A percentile compares a stretch with the other conserved stretches of the same genome.
Conservation (phyloP, 2,797 vertebrate genomes). For the Chiropotes sagulatus region DNA sequence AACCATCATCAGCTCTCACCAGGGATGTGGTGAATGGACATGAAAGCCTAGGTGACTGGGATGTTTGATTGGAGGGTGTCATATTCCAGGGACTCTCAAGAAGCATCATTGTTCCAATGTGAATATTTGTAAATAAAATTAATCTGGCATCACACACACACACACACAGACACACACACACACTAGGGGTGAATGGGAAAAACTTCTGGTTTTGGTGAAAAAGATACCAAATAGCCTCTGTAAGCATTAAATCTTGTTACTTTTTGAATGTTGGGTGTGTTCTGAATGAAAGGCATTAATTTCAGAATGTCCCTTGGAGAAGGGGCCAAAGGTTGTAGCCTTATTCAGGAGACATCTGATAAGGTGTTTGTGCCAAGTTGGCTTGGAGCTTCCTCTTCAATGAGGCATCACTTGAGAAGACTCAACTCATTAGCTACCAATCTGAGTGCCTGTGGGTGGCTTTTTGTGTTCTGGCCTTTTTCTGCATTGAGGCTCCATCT, state of each 20-base stretch:
- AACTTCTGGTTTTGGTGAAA: background rate
- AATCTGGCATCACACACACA: background rate
- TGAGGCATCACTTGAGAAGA: background rate
- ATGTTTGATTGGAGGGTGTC: background rate
- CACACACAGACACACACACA: background rate
- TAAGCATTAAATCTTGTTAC: background rate
- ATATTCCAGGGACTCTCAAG: background rate
- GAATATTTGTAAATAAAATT: conserved; percentile 10
- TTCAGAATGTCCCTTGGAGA: background rate
- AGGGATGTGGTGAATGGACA: background rate
- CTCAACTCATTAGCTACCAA: background rate
- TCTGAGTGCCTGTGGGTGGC: background rate
- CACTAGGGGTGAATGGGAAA: background rate
- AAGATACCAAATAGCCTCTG: background rate
- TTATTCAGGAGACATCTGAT: background rate
- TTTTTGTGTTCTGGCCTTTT: background rate
- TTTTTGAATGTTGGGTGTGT: background rate
- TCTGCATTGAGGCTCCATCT: rapidly evolving
- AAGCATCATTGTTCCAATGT: background rate
- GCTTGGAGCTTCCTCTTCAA: background rate
- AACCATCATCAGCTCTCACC: background rate
- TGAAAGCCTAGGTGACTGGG: background rate
- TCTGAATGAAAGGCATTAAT: background rate
- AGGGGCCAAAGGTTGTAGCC: background rate
- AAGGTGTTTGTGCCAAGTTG: background rate